These are phyloP conservation scores for Drosophila neutralis DNA, from an alignment of 2,888 invertebrate species.

Conservation along the genomic window DNA sequence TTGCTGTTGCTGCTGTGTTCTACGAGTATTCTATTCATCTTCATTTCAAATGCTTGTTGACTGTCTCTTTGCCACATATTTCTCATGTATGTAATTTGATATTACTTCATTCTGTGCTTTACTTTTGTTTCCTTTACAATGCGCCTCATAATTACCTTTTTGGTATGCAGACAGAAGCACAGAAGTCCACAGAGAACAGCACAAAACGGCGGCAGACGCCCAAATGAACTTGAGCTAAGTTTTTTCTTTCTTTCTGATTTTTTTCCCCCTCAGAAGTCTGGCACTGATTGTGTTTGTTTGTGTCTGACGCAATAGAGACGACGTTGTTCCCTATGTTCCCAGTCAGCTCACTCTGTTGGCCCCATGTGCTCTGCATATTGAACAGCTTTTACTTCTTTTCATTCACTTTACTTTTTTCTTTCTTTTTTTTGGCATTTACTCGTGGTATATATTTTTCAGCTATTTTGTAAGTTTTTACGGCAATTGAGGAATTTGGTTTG, in stretches of 20 bases:
- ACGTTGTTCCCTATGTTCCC: constrained; percentile 3
- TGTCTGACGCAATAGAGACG: constrained; percentile 59
- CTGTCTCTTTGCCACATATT: constrained; percentile 57
- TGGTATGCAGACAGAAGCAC: constrained; percentile 80
- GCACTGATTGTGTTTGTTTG: constrained; percentile 24
- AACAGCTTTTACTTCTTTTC: constrained; percentile 37
- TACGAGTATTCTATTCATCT: constrained; percentile 32
- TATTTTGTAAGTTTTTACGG: constrained; percentile 24
- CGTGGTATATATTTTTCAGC: constrained; percentile 20
- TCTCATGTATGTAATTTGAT: constrained; percentile 74
- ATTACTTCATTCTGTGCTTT: constrained; percentile 68
- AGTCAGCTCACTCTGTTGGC: background rate
- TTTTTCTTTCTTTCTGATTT: constrained; percentile 26
- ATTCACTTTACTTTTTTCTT: constrained; percentile 6
- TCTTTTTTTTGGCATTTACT: constrained; percentile 17
- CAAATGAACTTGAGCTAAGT: constrained; percentile 65
- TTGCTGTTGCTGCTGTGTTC: constrained; percentile 7
- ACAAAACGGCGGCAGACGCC: constrained; percentile 45
- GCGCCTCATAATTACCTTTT: constrained; percentile 79
- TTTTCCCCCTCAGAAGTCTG: constrained; percentile 6
- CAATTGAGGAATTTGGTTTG: constrained; percentile 24
- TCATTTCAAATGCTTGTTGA: constrained; percentile 13
- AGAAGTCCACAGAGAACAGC: background rate
- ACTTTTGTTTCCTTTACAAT: constrained; percentile 74
- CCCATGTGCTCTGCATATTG: constrained; percentile 67